Base-by-base conservation (phyloP, 2,113 vertebrate species). In the Galemys pyrenaicus region DNA sequence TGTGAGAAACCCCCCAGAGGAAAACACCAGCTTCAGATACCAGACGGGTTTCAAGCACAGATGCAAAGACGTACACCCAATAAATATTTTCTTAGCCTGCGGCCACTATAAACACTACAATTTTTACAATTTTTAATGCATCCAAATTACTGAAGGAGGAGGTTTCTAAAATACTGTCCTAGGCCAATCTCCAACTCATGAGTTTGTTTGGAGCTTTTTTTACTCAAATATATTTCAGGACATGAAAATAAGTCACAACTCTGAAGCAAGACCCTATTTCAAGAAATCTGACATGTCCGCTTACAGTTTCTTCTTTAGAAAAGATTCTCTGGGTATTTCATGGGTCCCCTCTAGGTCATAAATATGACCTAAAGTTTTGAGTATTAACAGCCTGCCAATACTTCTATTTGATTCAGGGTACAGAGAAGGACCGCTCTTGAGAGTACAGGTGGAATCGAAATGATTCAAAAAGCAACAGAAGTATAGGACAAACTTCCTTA, bases 51-150 rank as follows among this genome's bases (percentile, higher is more conserved):
- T 91, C 92, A 91, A 58, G 93, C 46, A 39, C 92, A 96, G 96
- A 95, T 95, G 95, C 94, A 94, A 96, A 98, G 96, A 81, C 95
- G 79, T 94, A 80, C 2, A 89, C 96, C 96, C 94, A 97, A 91
- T 96, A 98, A 96, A 91, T 97, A 98, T 94, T 97, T 96, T 94
- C 71, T 96, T 97, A 77, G 97, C 97, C 96, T 97, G 67, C 9
- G 49, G 97, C 83, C 94, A 96, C 79, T 65, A 94, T 67, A 96
- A 98, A 97, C 95, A 74, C 87, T 96, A 94, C 87, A 88, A 81
- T 39, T 94, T 95, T 97, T 96, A 94, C 87, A 88, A 81, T 39
- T 94, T 95, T 97, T 89, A 95, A 92, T 95, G 79, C 81, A 96
- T 83, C 73, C 75, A 91, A 93, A 95, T 81, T 60, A 95, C 68